phyloP scores from a whole-genome alignment of 2,888 invertebrate species.

The Mimumesa dahlbomi region DNA sequence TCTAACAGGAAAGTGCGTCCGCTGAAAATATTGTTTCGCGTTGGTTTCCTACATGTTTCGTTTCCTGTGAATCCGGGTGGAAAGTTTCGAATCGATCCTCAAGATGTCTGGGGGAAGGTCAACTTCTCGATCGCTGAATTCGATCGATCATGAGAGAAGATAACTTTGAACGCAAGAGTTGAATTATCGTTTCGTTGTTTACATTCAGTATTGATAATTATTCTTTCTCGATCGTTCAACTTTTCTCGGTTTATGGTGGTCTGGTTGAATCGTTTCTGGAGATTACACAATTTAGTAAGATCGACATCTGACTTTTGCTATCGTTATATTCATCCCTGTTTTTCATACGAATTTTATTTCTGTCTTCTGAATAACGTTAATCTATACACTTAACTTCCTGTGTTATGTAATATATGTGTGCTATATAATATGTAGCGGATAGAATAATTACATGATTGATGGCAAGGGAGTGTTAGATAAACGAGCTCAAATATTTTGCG shows the following conservation, averaged over 20 bases:
- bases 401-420: background rate
- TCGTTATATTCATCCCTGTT: no score
- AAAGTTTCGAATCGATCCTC: background rate
- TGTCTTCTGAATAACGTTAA: no score
- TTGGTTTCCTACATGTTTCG: no score
- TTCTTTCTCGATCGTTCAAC: no score
- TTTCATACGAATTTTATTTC: no score
- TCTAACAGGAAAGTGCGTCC: background rate
- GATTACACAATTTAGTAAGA: no score
- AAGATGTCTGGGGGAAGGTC: background rate
- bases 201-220: no score
- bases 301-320: no score
- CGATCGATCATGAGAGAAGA: background rate
- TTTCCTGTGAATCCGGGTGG: background rate
- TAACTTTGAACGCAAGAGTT: no score
- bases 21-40: background rate
- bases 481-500: conserved; percentile 49
- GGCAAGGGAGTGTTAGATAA: conserved; percentile 21
- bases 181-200: no score
- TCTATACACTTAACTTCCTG: background rate
- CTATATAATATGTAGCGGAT: conserved; percentile 28
- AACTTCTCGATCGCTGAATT: background rate
- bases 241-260: no score
- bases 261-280: no score
- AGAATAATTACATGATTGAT: conserved; percentile 41